Evolutionary conservation across 2,888 invertebrate genomes (phyloP).

Genomic region (Scelioninae gen. 1): DNA sequence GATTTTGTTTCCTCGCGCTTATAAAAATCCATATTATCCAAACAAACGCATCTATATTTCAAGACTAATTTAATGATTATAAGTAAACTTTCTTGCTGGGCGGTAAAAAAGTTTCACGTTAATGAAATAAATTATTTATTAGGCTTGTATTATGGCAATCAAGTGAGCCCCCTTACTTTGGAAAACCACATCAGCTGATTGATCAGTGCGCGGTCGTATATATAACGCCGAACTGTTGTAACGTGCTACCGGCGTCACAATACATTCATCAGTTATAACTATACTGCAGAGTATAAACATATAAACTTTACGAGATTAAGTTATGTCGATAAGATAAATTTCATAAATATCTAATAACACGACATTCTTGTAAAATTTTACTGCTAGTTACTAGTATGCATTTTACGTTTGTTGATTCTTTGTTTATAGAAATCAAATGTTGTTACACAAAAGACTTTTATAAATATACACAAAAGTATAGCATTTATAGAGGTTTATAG

Average conservation of each 20-base stretch:
- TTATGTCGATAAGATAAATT: slow-evolving; percentile 41
- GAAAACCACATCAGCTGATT: slow-evolving; percentile 41
- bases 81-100: slow-evolving; percentile 20
- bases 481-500: no score
- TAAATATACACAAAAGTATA: no score
- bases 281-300: slow-evolving; percentile 24
- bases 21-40: slow-evolving; percentile 17
- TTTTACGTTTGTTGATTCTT: no score
- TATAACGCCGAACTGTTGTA: slow-evolving; percentile 27
- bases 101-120: slow-evolving; percentile 38
- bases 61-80: slow-evolving; percentile 29
- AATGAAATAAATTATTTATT: slow-evolving; percentile 57
- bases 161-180: slow-evolving; percentile 12
- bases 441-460: no score
- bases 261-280: slow-evolving; percentile 55
- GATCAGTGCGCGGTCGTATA: slow-evolving; percentile 23
- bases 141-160: slow-evolving; percentile 35
- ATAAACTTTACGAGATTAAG: slow-evolving; percentile 49
- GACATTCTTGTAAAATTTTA: not conserved
- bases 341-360: slow-evolving; percentile 26
- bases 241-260: slow-evolving; percentile 30
- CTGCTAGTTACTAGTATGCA: not conserved
- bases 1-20: slow-evolving; percentile 12
- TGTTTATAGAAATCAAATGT: no score
- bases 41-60: slow-evolving; percentile 39